Base-by-base conservation (phyloP, 2,888 invertebrate species). In the Ophion obscuratus region DNA sequence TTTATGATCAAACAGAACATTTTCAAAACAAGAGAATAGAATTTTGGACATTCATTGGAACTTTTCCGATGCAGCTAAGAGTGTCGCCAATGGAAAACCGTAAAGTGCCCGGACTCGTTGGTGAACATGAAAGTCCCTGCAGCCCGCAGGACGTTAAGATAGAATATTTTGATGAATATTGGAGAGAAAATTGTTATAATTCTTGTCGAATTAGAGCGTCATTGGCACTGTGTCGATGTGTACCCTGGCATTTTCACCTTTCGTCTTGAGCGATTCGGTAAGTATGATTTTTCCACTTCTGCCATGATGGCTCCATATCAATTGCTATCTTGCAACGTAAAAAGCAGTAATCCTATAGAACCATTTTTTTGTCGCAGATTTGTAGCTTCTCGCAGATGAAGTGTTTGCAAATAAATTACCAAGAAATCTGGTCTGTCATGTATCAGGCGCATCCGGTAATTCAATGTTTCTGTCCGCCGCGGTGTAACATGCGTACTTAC, bases 161-260 rank as follows among this genome's bases (percentile, higher is more conserved):
- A 27, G 40, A 81, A 57, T 74, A 74, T 24, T 81, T 81, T 40
- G 64, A 87, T 2, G 84, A 74, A 17, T 94, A 94, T 86, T 88
- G 88, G 11, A 90, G 90, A 61, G 44, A 90, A 0, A 94, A 93
- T 77, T 94, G 94, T 86, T 87, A 91, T 36, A 87, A 88, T 3
- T 91, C 92, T 78, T 93, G 93, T 78, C 88, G 88, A 68, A 88
- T 92, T 11, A 59, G 82, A 17, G 82, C 88, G 40, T 88, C 89
- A 66, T 77, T 88, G 31, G 9, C 86, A 2, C 11, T 73, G 6
- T 94, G 94, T 84, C 90, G 89, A 44, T 94, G 94, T 85, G 86
- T 93, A 0, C 93, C 93, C 4, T 92, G 89, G 85, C 92, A 89
- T 84, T 94, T 83, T 75, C 88, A 14, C 91, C 92, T 57, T 67